Percentiles rank a stretch among this genome's conserved stretches.
Evolutionary conservation across 2,797 vertebrate genomes (phyloP).

Genomic region (Vultur gryphus): DNA sequence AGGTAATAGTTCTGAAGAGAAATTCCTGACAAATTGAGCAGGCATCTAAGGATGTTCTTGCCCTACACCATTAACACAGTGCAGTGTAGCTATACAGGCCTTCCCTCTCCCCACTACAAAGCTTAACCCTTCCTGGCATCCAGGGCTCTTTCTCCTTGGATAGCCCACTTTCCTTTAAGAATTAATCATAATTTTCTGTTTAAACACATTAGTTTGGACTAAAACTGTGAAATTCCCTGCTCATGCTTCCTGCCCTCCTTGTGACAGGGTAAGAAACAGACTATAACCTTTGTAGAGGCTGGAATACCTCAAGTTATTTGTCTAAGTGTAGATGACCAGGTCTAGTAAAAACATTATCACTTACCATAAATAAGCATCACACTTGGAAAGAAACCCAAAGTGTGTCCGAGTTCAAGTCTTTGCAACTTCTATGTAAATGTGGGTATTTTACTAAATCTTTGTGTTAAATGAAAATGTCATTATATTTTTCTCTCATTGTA

Average conservation of each 20-base stretch:
- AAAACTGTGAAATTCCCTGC: neutral
- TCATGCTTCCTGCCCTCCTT: neutral
- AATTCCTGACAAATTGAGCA: constrained; percentile 31
- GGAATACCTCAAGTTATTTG: neutral
- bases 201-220: neutral
- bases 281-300: neutral
- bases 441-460: neutral
- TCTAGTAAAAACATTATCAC: neutral
- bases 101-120: neutral
- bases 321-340: neutral
- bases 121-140: neutral
- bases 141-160: neutral
- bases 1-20: constrained; percentile 14
- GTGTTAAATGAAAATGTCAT: neutral
- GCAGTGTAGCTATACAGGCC: neutral
- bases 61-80: neutral
- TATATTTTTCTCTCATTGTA: constrained; percentile 4
- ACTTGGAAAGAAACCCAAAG: neutral
- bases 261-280: neutral
- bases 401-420: neutral
- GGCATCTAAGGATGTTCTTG: neutral
- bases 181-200: neutral
- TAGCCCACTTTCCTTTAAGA: neutral
- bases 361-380: neutral
- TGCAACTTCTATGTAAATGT: neutral